Evolutionary conservation across 2,888 invertebrate species (phyloP), one percentile per base, ranked within the genome.

Genomic region (Hirtodrosophila alboralis): DNA sequence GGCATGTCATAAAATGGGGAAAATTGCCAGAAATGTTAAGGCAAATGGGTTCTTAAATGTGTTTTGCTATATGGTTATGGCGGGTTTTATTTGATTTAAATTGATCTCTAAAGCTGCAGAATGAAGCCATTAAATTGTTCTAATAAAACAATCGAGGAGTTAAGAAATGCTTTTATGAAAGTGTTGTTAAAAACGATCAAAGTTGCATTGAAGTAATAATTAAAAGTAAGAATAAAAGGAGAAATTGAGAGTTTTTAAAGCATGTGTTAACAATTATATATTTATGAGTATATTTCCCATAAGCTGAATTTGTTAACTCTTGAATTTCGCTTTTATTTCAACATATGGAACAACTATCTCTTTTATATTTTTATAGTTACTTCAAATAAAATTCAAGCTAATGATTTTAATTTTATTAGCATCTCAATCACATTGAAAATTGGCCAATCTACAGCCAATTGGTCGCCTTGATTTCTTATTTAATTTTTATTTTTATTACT

Each of bases 11-110:
- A 3, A 23, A 23, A 23, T 6, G 23, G 23, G 23, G 23, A 23
- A 23, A 23, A 23, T 7, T 23, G 23, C 6, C 23, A 23, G 45
- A 43, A 65, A 61, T 57, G 37, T 41, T 31, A 23, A 31, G 23
- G 37, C 53, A 53, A 73, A 77, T 81, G 68, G 59, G 30, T 52
- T 65, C 53, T 56, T 36, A 28, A 57, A 65, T 69, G 53, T 52
- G 53, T 54, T 40, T n/a, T 45, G 44, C 60, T 49, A 28, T 72
- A 58, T 48, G 72, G 13, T 47, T 38, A 51, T 54, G 52, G 43
- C 59, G 49, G 49, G 36, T 67, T 78, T 78, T 83, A 78, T 78
- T 78, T 67, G 72, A 78, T 78, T 78, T 85, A 83, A 85, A 78
- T 84, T 85, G 78, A 78, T 78, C 78, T 83, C 73, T 67, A 71